Conservation (phyloP, 2,888 invertebrate genomes). For the Philereme vetulata region DNA sequence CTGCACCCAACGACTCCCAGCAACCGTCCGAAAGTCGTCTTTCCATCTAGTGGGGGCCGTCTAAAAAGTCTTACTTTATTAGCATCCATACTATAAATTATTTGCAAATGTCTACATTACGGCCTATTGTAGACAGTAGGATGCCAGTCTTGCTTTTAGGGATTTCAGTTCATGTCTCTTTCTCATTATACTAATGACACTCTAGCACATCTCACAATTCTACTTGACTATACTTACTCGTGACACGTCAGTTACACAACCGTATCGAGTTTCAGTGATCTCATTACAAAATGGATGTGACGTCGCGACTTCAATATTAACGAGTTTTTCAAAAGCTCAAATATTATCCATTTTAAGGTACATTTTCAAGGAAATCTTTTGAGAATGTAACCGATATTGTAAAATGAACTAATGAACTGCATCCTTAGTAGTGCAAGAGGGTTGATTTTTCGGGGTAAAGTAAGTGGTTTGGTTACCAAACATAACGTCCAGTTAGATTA, state of each 20-base stretch:
- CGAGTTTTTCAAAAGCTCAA: neutral
- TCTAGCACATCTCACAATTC: too few species aligned
- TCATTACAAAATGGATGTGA: constrained; percentile 1
- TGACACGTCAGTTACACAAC: constrained; percentile 11
- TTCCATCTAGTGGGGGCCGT: too few species aligned
- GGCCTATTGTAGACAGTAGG: too few species aligned
- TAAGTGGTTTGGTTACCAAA: constrained; percentile 6
- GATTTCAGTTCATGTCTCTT: too few species aligned
- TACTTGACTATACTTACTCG: too few species aligned
- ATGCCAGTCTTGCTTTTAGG: too few species aligned
- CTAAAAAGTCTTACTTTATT: too few species aligned
- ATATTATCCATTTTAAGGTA: neutral
- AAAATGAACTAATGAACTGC: constrained; percentile 52
- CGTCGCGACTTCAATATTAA: constrained; percentile 1
- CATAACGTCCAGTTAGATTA: neutral
- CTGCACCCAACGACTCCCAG: too few species aligned
- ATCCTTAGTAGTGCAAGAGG: constrained; percentile 52
- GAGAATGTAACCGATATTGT: constrained; percentile 41
- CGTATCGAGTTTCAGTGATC: constrained; percentile 27
- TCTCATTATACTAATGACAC: too few species aligned
- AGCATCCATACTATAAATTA: too few species aligned
- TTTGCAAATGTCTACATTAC: too few species aligned
- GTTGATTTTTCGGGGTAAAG: constrained; percentile 44
- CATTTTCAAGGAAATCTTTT: constrained; percentile 10
- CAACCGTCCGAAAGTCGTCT: too few species aligned